These are phyloP conservation scores for Grus americana DNA, from an alignment of 2,113 vertebrate genomes.

Conservation along the genomic window DNA sequence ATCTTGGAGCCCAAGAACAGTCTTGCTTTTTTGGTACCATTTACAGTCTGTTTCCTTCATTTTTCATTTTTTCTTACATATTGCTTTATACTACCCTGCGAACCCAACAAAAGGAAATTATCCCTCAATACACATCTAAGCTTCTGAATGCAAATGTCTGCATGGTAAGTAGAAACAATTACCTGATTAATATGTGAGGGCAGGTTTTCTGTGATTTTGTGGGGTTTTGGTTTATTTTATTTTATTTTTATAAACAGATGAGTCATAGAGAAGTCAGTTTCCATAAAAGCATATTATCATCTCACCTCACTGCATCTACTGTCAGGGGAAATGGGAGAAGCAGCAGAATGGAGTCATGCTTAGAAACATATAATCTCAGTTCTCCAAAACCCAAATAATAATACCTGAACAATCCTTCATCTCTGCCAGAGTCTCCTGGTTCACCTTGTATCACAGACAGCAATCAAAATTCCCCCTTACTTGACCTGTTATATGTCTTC, in stretches of 20 bases:
- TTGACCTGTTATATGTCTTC: not conserved
- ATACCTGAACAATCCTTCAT: not conserved
- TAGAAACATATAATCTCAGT: not conserved
- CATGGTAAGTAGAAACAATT: not conserved
- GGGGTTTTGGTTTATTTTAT: not conserved
- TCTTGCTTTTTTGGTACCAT: not conserved
- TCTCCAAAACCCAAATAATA: not conserved
- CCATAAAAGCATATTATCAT: not conserved
- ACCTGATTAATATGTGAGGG: not conserved
- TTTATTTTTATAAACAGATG: not conserved
- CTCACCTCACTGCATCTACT: not conserved
- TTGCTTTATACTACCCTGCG: not conserved
- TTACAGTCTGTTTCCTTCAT: not conserved
- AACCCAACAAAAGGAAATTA: not conserved
- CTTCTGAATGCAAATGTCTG: not conserved
- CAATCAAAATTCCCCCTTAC: not conserved
- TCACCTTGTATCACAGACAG: not conserved
- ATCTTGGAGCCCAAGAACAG: not conserved
- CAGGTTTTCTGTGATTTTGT: not conserved
- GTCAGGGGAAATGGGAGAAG: not conserved
- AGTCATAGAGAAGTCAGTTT: not conserved
- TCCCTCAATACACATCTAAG: not conserved
- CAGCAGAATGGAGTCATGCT: not conserved
- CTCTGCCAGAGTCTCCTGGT: not conserved
- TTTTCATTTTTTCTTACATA: not conserved